phyloP scores from a whole-genome alignment of 2,888 invertebrate species.

The Chaetogeoica ovagalla region DNA sequence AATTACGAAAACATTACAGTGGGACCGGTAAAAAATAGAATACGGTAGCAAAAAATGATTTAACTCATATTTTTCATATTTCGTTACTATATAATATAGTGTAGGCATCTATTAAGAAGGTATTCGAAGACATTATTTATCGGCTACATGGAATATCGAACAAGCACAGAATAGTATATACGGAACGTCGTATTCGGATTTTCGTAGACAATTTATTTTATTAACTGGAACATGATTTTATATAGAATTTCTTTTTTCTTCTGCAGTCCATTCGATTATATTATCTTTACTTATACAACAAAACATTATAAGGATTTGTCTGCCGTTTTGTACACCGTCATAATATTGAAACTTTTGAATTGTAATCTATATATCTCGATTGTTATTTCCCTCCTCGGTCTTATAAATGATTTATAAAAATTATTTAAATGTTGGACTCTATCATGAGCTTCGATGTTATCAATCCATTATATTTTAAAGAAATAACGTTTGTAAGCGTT shows the following conservation, averaged over 20 bases:
- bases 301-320: too few relatives aligned
- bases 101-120: neutral
- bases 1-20: neutral
- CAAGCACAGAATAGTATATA: neutral
- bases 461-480: too few relatives aligned
- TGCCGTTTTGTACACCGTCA: too few relatives aligned
- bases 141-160: neutral
- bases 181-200: neutral
- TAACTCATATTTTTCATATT: neutral
- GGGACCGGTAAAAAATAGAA: neutral
- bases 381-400: too few relatives aligned
- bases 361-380: too few relatives aligned
- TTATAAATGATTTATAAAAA: too few relatives aligned
- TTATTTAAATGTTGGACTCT: too few relatives aligned
- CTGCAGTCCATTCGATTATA: too few relatives aligned
- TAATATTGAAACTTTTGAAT: too few relatives aligned
- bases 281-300: too few relatives aligned
- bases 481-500: too few relatives aligned
- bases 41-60: neutral
- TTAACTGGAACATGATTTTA: neutral
- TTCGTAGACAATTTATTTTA: neutral
- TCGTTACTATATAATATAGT: neutral
- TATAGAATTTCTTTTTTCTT: neutral
- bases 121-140: neutral
- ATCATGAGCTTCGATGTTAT: too few relatives aligned